These are phyloP conservation scores for Lasioglossum pauxillum DNA, from an alignment of 2,888 invertebrate species.

Conservation along the genomic window DNA sequence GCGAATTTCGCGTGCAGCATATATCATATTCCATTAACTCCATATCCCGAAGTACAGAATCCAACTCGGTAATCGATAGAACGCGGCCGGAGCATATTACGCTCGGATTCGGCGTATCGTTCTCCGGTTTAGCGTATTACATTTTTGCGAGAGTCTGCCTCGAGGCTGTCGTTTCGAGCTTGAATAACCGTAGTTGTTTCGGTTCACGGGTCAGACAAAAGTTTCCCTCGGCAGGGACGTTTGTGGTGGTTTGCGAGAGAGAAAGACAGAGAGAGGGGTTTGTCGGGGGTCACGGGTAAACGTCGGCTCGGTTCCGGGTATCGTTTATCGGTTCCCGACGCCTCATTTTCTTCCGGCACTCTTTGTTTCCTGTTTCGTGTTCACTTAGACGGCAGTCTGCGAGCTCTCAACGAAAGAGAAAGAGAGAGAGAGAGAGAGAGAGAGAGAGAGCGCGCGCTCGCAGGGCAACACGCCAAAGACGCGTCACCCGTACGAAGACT, in stretches of 20 bases:
- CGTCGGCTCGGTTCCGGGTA: conserved; percentile 22
- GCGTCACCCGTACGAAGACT: conserved; percentile 40
- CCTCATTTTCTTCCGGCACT: conserved; percentile 38
- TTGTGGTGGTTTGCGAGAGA: not conserved
- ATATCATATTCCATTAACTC: conserved; percentile 9
- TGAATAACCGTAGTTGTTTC: not conserved
- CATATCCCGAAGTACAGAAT: not conserved
- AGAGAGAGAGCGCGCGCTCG: not conserved
- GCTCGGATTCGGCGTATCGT: not conserved
- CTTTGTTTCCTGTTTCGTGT: conserved; percentile 51
- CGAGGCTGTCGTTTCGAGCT: not conserved
- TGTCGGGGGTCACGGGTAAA: not conserved
- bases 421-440: no score
- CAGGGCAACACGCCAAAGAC: conserved; percentile 59
- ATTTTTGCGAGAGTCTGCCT: not conserved
- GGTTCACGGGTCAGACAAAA: not conserved
- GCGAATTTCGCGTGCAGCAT: not conserved
- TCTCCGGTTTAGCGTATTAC: not conserved
- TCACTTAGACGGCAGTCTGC: conserved; percentile 24
- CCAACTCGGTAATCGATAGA: not conserved
- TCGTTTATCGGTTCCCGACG: conserved; percentile 44
- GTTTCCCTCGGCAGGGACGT: not conserved
- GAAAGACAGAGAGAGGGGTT: not conserved
- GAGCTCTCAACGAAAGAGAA: not conserved
- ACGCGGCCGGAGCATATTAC: not conserved